These are phyloP conservation scores for Leuciscus idus DNA, from an alignment of 2,113 vertebrate species.

Conservation along the genomic window DNA sequence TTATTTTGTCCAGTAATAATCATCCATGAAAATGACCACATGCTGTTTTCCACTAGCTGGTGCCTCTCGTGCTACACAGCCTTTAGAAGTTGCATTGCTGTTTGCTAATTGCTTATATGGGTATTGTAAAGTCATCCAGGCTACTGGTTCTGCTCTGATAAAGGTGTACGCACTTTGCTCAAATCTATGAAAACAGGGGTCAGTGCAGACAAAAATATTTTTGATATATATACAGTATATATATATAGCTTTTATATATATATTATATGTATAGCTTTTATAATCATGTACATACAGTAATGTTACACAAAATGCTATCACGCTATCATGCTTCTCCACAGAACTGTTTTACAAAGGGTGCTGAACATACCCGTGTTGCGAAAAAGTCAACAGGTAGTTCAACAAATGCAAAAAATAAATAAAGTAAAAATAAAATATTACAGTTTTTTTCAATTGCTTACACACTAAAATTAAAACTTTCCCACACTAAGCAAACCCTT, in stretches of 20 bases:
- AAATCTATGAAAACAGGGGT: neutral
- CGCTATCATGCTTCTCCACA: neutral
- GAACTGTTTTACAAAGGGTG: neutral
- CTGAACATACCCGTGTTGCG: neutral
- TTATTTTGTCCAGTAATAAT: conserved; percentile 1
- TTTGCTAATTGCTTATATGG: conserved; percentile 22
- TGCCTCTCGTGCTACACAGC: neutral
- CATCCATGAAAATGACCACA: neutral
- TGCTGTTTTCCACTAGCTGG: neutral
- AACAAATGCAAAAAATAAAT: neutral
- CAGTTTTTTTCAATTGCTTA: too few species aligned
- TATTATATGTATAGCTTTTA: neutral
- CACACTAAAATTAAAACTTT: too few species aligned
- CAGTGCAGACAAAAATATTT: neutral
- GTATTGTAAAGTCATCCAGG: conserved; percentile 24
- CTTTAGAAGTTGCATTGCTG: neutral
- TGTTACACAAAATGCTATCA: neutral
- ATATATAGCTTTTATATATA: too few species aligned
- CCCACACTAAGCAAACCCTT: too few species aligned
- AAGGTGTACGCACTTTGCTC: neutral
- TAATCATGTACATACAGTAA: neutral
- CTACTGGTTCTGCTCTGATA: conserved; percentile 4
- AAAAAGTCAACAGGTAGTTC: neutral
- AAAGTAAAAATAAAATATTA: neutral
- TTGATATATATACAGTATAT: too few species aligned